Evolutionary conservation across 2,113 vertebrate species (phyloP), one percentile per base, ranked within the genome.

Genomic region (Nibea coibor): DNA sequence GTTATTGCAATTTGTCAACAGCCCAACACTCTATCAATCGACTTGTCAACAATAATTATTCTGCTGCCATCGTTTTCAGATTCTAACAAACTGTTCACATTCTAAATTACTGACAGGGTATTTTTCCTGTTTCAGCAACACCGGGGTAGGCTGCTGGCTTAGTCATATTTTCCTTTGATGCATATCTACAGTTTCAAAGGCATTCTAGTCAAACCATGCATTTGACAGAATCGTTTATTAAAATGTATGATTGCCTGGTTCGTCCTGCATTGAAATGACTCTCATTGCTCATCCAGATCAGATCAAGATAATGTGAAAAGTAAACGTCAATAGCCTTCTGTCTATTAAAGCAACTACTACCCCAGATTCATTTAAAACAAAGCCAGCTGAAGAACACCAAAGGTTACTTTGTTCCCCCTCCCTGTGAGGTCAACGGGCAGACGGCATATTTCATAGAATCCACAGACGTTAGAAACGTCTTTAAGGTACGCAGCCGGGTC

Each of bases 21-120:
- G 82, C 71, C 75, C 54, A 88, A 88, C 81, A 85, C 42, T 90
- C 90, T 83, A 94, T 95, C 94, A 94, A 93, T 94, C 85, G 83
- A 87, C 75, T 76, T 92, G 93, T 93, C 94, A 93, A 85, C 87
- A 87, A 79, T 90, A 94, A 95, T 95, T 93, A 91, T 86, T 90
- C 87, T 70, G 72, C 84, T 77, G 89, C 86, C 87, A 90, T 92
- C 88, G 77, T 88, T 93, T 85, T 88, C 39, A 20, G 75, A 84
- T 82, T 84, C 86, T 84, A 89, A 92, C 86, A 89, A 91, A 94
- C 86, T 75, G 81, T 82, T 93, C 82, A 87, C 88, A 81, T 87
- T 93, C 56, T 65, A 93, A 93, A 90, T 89, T 89, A 93, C 92
- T 91, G 93, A 92, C 92, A 80, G 68, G 67, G 73, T 87, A 59